Evolutionary conservation across 2,888 invertebrate genomes (phyloP), one percentile per base, ranked within the genome.

Genomic region (Blera fallax): DNA sequence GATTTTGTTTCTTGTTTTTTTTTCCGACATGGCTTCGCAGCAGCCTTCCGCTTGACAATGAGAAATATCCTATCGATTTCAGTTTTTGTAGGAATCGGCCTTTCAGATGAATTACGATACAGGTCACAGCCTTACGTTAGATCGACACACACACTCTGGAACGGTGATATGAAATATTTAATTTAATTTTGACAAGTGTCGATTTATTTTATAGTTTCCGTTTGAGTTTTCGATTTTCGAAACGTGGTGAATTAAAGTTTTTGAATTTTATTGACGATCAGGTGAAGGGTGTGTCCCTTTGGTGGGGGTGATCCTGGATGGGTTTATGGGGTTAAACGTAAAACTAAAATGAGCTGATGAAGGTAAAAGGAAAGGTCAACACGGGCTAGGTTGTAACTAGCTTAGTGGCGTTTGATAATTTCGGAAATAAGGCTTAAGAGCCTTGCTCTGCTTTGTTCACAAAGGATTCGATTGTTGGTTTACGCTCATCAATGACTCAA

Each of bases 181-280:
- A 65, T 65, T 74, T 64, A 45, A 34, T 18, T 24, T 50, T 60
- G 72, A 60, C 50, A 48, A 72, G 50, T 50, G 60, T 60, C 50
- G 27, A 72, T 50, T 48, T 50, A 50, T 60, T 60, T 74, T 43
- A 65, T 45, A 24, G 45, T 64, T 64, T 52, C 50, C 24, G 62
- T 40, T 73, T 50, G 34, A 24, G 14, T 27, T 54, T 40, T 21
- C 6, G 1, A 50, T 27, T 18, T 32, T 11, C 14, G 7, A 40
- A 14, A 40, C 14, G 14, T 5, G 14, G 40, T 2, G 14, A 40
- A 5, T 5, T 14, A 14, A 14, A 40, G 40, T 3, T 37, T 37
- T 37, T 3, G n/a, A n/a, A n/a, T 10, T 32, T 32, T 32, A 24
- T 24, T 24, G 24, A 4, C 24, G 24, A 4, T 3, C 24, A 24